Percentiles rank a stretch among this genome's conserved stretches.
These are phyloP conservation scores for Octonoba sinensis DNA, from an alignment of 2,888 invertebrate genomes.

Conservation along the genomic window DNA sequence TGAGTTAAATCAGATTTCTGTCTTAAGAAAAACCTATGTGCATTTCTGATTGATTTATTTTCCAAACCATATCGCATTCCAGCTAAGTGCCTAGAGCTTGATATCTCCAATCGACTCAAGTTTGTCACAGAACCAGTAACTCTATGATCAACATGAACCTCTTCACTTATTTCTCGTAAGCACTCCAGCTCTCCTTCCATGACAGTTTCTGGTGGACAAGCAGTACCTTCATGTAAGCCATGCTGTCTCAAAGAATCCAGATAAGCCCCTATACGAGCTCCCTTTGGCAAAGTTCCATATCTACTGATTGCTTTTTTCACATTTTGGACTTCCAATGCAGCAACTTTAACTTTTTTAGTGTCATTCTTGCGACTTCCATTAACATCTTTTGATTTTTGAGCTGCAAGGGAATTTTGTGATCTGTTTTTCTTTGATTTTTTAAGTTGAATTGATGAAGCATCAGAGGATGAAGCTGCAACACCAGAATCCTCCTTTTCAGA, in stretches of 20 bases:
- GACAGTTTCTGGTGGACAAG: constrained; percentile 55
- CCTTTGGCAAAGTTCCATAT: constrained; percentile 97
- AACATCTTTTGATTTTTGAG: constrained; percentile 45
- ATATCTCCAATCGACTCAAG: constrained; percentile 54
- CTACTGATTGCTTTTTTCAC: constrained; percentile 90
- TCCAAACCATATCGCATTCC: constrained; percentile 56
- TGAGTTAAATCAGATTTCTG: constrained; percentile 70
- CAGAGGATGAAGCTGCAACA: constrained; percentile 50
- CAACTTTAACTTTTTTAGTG: constrained; percentile 79
- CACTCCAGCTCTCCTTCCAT: constrained; percentile 61
- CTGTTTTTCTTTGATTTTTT: constrained; percentile 57
- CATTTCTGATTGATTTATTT: constrained; percentile 55
- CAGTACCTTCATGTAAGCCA: constrained; percentile 73
- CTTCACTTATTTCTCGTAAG: constrained; percentile 53
- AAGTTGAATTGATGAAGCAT: constrained; percentile 49
- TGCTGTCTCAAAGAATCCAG: constrained; percentile 91
- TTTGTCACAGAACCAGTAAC: constrained; percentile 61
- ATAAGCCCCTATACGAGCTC: constrained; percentile 95
- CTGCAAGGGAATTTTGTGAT: constrained; percentile 33
- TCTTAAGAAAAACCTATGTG: constrained; percentile 65
- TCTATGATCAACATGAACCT: constrained; percentile 55
- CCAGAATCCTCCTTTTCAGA: constrained; percentile 56
- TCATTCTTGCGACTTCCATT: constrained; percentile 47
- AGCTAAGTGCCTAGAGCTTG: constrained; percentile 49
- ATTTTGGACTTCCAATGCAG: constrained; percentile 94